Conservation (phyloP, 2,113 vertebrate species). For the Rhinolophus ferrumequinum region DNA sequence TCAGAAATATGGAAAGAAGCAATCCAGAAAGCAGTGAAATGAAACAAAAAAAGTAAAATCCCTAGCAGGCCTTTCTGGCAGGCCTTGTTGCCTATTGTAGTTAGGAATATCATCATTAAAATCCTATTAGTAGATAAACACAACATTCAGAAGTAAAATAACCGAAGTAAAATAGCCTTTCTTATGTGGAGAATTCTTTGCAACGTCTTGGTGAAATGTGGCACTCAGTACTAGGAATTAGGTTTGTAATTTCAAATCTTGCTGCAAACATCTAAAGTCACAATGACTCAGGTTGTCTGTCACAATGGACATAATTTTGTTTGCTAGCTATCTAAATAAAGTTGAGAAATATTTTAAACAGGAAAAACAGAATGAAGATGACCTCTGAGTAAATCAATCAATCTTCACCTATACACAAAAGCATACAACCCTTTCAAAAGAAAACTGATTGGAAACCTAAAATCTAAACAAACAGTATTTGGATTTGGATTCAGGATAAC, state of each 20-base stretch:
- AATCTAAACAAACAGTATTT: background rate
- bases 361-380: background rate
- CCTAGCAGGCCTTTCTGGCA: background rate
- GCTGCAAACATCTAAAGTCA: background rate
- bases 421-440: background rate
- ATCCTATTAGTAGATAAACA: slow-evolving; percentile 6
- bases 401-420: background rate
- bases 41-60: background rate
- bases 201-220: background rate
- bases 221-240: background rate
- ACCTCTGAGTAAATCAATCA: background rate
- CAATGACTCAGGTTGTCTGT: background rate
- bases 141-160: slow-evolving; percentile 39
- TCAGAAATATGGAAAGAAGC: background rate
- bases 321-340: background rate
- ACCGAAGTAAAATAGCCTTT: background rate
- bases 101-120: slow-evolving; percentile 55
- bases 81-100: background rate
- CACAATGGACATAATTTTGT: background rate
- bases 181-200: background rate
- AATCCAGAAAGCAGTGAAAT: background rate
- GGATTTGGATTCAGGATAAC: background rate
- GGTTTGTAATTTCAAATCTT: background rate
- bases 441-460: background rate
- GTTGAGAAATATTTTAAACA: background rate